Percentiles rank a stretch among this genome's conserved stretches.
These are phyloP conservation scores for Heliconius hortense DNA, from an alignment of 2,888 invertebrate species.

Conservation along the genomic window DNA sequence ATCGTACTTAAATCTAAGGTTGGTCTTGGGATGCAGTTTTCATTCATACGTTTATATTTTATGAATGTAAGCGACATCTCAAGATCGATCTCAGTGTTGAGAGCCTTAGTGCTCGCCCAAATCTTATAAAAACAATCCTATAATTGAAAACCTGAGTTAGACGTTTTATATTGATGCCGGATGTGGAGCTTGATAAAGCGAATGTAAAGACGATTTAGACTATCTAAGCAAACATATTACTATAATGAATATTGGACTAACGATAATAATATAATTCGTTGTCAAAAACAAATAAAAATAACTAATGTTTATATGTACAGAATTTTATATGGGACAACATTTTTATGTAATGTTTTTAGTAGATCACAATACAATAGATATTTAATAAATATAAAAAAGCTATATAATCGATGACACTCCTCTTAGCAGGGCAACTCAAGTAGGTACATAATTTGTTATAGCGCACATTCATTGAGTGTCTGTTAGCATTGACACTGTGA, in stretches of 20 bases:
- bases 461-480: conserved; percentile 12
- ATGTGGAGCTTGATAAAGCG: conserved; percentile 74
- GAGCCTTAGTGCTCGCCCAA: conserved; percentile 49
- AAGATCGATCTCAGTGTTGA: too few species aligned
- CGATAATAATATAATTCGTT: conserved; percentile 36
- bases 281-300: conserved; percentile 41
- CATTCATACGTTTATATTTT: background rate
- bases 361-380: background rate
- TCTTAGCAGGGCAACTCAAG: background rate
- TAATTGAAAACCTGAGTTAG: conserved; percentile 21
- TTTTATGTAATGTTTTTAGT: conserved; percentile 35
- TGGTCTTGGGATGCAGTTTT: too few species aligned
- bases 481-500: conserved; percentile 31
- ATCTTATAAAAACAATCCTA: conserved; percentile 38
- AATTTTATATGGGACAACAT: conserved; percentile 33
- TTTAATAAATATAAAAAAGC: conserved; percentile 21
- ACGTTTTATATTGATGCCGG: conserved; percentile 64
- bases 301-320: conserved; percentile 23
- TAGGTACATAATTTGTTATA: background rate
- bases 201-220: conserved; percentile 44
- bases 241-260: conserved; percentile 29
- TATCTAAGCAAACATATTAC: conserved; percentile 31
- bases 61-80: background rate
- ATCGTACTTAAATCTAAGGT: too few species aligned
- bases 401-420: conserved; percentile 10